phyloP scores from a whole-genome alignment of 2,888 invertebrate species.

The Sphecodes monilicornis region DNA sequence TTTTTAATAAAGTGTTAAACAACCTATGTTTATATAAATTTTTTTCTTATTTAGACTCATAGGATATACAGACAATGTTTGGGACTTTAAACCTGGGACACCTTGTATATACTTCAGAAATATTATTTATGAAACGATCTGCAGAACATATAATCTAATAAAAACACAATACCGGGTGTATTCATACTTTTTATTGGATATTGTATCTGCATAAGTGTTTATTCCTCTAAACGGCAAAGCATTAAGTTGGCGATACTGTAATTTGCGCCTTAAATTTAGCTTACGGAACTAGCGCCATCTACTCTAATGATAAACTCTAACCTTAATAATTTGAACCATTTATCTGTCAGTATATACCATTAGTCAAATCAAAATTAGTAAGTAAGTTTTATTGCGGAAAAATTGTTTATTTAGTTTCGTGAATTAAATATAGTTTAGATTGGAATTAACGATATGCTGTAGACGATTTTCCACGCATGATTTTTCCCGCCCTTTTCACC shows the following conservation, averaged over 20 bases:
- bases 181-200: constrained; percentile 5
- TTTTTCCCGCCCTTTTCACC: constrained; percentile 79
- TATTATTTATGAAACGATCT: background rate
- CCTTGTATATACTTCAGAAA: background rate
- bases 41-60: no score
- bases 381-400: background rate
- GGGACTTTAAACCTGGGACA: no score
- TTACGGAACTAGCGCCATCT: constrained; percentile 69
- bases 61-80: no score
- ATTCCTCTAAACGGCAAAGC: background rate
- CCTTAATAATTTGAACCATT: constrained; percentile 64
- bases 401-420: background rate
- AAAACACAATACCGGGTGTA: background rate
- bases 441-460: background rate
- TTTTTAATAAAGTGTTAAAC: no score
- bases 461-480: constrained; percentile 48
- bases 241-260: constrained; percentile 64
- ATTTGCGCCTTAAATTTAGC: constrained; percentile 41
- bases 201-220: background rate
- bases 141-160: background rate
- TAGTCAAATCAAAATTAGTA: background rate
- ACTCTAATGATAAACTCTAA: constrained; percentile 63
- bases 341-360: constrained; percentile 10
- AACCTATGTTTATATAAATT: no score
- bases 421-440: background rate